A percentile compares a stretch with the other conserved stretches of the same genome.
phyloP scores from a whole-genome alignment of 2,888 invertebrate species.

The Tachina fera region DNA sequence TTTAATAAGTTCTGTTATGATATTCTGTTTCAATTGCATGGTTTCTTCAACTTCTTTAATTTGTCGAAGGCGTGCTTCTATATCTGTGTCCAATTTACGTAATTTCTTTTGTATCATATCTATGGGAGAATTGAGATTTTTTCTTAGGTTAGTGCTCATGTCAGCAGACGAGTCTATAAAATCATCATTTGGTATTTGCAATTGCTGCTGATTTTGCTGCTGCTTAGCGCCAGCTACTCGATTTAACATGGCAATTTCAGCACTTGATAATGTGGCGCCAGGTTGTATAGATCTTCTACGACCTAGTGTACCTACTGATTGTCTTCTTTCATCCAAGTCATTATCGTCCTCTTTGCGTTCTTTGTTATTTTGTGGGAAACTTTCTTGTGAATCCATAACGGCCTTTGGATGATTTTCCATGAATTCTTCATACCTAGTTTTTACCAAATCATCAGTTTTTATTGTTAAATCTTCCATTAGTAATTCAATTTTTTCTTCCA shows the following conservation, averaged over 20 bases:
- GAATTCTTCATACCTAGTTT: slow-evolving; percentile 86
- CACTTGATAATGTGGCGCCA: slow-evolving; percentile 85
- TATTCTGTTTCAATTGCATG: slow-evolving; percentile 89
- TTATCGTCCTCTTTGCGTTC: slow-evolving; percentile 40
- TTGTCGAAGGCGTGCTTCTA: slow-evolving; percentile 87
- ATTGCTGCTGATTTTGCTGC: slow-evolving; percentile 54
- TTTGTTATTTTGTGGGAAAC: slow-evolving; percentile 74
- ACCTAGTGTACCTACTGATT: slow-evolving; percentile 72
- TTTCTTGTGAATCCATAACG: slow-evolving; percentile 82
- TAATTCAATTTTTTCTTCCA: slow-evolving; percentile 88
- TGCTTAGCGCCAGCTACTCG: slow-evolving; percentile 84
- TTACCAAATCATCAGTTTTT: slow-evolving; percentile 88
- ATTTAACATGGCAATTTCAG: slow-evolving; percentile 85
- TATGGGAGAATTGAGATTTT: slow-evolving; percentile 77
- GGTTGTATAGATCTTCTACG: slow-evolving; percentile 86
- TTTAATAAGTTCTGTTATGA: slow-evolving; percentile 87
- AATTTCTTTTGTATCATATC: slow-evolving; percentile 81
- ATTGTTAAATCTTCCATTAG: slow-evolving; percentile 88
- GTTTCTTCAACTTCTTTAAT: slow-evolving; percentile 88
- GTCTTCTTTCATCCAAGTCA: slow-evolving; percentile 53
- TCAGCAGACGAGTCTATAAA: slow-evolving; percentile 79
- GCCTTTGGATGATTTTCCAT: slow-evolving; percentile 83
- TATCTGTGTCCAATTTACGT: slow-evolving; percentile 83
- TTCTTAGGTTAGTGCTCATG: slow-evolving; percentile 74
- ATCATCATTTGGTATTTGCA: slow-evolving; percentile 74